Evolutionary conservation across 2,113 vertebrate species (phyloP).

Genomic region (Turdus rufiventris): DNA sequence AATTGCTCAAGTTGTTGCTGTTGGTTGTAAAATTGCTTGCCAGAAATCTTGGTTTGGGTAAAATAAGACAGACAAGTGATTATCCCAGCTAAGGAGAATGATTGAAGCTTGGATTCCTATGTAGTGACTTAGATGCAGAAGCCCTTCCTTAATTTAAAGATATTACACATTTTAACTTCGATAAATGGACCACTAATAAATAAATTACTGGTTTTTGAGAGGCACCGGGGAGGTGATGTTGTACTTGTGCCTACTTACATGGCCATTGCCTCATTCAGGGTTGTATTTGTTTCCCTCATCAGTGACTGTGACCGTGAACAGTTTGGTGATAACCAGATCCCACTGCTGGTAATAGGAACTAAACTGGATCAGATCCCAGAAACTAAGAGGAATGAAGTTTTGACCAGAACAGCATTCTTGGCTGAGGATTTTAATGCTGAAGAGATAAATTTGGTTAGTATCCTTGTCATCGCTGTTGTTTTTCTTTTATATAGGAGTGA

Average conservation of each 20-base stretch:
- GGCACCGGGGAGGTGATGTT: not conserved
- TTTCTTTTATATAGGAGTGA: not conserved
- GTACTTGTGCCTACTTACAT: not conserved
- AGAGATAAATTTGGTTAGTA: slow-evolving; percentile 93
- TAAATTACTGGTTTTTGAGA: not conserved
- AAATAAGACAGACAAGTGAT: not conserved
- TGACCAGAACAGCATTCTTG: slow-evolving; percentile 91
- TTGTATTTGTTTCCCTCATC: not conserved
- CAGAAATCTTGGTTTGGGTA: not conserved
- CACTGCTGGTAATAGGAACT: slow-evolving; percentile 93
- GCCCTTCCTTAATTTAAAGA: not conserved
- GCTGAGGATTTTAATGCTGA: slow-evolving; percentile 98
- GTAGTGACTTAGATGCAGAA: not conserved
- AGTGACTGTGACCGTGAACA: slow-evolving; percentile 95
- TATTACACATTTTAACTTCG: not conserved
- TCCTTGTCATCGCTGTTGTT: not conserved
- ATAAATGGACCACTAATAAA: not conserved
- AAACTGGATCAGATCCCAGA: slow-evolving; percentile 98
- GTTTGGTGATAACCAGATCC: slow-evolving; percentile 94
- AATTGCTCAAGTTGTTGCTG: not conserved
- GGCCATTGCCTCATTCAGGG: not conserved
- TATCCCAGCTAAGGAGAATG: not conserved
- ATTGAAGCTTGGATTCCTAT: not conserved
- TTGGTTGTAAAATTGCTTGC: not conserved
- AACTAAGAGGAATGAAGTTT: slow-evolving; percentile 88